Evolutionary conservation across 35 echinoderm and acorn worm species (phyloP).

Genomic region (Patiria miniata): DNA sequence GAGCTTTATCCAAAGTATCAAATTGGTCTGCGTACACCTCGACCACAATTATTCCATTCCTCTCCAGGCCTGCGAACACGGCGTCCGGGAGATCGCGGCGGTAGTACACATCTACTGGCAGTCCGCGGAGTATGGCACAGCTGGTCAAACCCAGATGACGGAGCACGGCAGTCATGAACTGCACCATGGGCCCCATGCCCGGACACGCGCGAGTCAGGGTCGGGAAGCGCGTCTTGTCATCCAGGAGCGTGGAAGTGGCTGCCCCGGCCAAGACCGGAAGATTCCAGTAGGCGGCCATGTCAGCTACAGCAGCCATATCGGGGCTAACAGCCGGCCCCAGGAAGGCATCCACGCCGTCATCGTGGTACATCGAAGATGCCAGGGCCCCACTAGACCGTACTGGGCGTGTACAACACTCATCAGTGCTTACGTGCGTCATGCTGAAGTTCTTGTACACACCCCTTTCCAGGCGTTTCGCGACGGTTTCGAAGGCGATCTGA

Average conservation of each 20-base stretch:
- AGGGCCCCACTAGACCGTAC: neutral
- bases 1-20: neutral
- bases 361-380: neutral
- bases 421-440: neutral
- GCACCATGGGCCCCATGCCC: neutral
- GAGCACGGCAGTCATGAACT: neutral
- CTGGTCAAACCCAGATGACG: neutral
- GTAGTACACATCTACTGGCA: neutral
- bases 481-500: neutral
- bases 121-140: neutral
- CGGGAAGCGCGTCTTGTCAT: neutral
- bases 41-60: neutral
- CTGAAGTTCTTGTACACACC: neutral
- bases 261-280: neutral
- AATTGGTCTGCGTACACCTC: neutral
- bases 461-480: neutral
- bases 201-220: neutral
- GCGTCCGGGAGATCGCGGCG: neutral
- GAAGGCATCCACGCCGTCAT: slow-evolving; percentile 21
- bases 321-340: neutral
- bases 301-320: slow-evolving; percentile 6
- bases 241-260: neutral
- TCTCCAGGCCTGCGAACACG: neutral
- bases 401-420: neutral
- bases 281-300: slow-evolving; percentile 25